These are phyloP conservation scores for Drosophila multiciliata DNA, from an alignment of 2,888 invertebrate species.

Conservation along the genomic window DNA sequence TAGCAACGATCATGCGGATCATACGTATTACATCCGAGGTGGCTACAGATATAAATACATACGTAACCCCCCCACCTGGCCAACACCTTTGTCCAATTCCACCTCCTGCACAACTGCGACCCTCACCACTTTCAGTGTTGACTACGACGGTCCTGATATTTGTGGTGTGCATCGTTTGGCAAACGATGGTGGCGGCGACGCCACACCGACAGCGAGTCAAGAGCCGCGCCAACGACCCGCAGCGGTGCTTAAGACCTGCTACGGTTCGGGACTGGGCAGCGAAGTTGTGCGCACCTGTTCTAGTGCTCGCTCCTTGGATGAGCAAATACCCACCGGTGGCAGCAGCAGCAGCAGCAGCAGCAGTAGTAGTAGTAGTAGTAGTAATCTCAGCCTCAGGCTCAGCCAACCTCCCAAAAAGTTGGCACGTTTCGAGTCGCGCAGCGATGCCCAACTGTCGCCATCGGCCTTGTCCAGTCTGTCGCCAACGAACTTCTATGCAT, in stretches of 20 bases:
- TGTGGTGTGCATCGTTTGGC: constrained; percentile 53
- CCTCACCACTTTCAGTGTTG: constrained; percentile 69
- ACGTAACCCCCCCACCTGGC: not conserved
- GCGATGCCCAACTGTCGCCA: constrained; percentile 25
- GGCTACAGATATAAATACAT: constrained; percentile 16
- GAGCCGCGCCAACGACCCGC: constrained; percentile 26
- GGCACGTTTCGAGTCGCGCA: constrained; percentile 48
- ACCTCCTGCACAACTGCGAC: constrained; percentile 70
- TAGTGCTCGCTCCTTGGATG: constrained; percentile 61
- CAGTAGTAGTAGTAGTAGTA: constrained; percentile 18
- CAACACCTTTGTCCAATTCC: constrained; percentile 22
- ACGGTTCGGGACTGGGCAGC: constrained; percentile 15
- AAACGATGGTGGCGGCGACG: constrained; percentile 4
- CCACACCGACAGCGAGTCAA: constrained; percentile 20
- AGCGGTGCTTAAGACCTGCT: constrained; percentile 31
- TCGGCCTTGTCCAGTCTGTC: constrained; percentile 52
- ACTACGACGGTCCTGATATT: constrained; percentile 58
- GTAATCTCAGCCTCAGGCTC: constrained; percentile 20
- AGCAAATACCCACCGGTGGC: constrained; percentile 24
- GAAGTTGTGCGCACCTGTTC: constrained; percentile 44
- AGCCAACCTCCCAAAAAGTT: constrained; percentile 56
- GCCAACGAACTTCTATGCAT: constrained; percentile 63
- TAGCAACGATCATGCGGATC: constrained; percentile 53
- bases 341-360: constrained; percentile 20
- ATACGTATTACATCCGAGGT: constrained; percentile 67